Conservation (phyloP, 2,888 invertebrate genomes). For the Drosophila ustulata region DNA sequence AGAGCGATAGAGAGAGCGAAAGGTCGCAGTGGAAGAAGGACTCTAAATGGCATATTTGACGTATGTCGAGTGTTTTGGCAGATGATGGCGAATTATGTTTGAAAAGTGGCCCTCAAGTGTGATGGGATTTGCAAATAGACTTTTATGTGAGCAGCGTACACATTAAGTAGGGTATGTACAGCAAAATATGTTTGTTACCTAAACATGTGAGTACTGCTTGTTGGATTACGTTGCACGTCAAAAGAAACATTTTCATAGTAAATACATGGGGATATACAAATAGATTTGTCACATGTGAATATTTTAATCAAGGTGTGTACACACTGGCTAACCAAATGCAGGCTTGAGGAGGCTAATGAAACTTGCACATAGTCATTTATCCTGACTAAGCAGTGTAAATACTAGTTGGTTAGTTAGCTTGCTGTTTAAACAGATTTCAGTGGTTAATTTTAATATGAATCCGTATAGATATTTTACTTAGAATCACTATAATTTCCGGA, state of each 20-base stretch:
- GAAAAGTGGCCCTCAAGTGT: slow-evolving; percentile 52
- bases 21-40: not conserved
- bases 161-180: slow-evolving; percentile 5
- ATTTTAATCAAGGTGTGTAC: not conserved
- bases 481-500: too few relatives aligned
- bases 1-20: not conserved
- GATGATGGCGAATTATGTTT: slow-evolving; percentile 54
- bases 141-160: not conserved
- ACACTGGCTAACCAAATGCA: not conserved
- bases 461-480: too few relatives aligned
- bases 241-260: not conserved
- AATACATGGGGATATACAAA: not conserved
- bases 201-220: not conserved
- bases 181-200: not conserved
- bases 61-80: slow-evolving; percentile 37
- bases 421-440: too few relatives aligned
- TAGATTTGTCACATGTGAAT: not conserved
- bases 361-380: not conserved
- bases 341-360: not conserved
- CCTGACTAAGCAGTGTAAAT: not conserved
- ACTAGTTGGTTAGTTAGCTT: not conserved
- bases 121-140: slow-evolving; percentile 33
- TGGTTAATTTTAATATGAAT: not conserved
- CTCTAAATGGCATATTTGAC: slow-evolving; percentile 39
- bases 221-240: not conserved